Evolutionary conservation across 2,113 vertebrate species (phyloP).

Genomic region (Nyctereutes procyonoides): DNA sequence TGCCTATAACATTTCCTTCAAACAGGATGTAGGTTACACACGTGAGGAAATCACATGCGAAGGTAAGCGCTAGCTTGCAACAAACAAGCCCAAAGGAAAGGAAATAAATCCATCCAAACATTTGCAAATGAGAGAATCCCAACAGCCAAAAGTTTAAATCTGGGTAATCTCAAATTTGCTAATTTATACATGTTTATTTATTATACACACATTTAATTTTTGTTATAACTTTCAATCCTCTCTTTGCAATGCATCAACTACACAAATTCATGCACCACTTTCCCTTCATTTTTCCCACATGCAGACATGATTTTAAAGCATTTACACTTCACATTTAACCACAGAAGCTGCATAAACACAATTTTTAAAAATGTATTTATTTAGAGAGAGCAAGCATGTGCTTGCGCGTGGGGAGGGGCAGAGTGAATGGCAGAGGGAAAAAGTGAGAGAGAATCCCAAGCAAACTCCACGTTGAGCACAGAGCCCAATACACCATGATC

Average conservation of each 20-base stretch:
- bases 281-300: neutral
- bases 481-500: neutral
- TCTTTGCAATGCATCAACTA: neutral
- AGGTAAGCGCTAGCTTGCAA: neutral
- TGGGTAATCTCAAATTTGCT: neutral
- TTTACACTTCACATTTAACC: conserved; percentile 1
- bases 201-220: neutral
- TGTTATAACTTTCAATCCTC: neutral
- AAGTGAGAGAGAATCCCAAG: neutral
- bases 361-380: neutral
- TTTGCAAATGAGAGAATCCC: neutral
- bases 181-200: neutral
- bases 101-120: neutral
- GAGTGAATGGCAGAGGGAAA: too few species aligned
- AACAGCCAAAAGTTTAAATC: neutral
- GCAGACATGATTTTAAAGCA: neutral
- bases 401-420: neutral
- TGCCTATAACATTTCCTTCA: neutral
- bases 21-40: neutral
- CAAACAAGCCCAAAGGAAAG: neutral
- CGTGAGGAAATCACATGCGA: neutral
- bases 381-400: neutral
- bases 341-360: neutral
- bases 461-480: neutral
- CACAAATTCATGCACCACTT: neutral